These are phyloP conservation scores for Metopolophium dirhodum DNA, from an alignment of 1,140 invertebrate species.

Conservation along the genomic window DNA sequence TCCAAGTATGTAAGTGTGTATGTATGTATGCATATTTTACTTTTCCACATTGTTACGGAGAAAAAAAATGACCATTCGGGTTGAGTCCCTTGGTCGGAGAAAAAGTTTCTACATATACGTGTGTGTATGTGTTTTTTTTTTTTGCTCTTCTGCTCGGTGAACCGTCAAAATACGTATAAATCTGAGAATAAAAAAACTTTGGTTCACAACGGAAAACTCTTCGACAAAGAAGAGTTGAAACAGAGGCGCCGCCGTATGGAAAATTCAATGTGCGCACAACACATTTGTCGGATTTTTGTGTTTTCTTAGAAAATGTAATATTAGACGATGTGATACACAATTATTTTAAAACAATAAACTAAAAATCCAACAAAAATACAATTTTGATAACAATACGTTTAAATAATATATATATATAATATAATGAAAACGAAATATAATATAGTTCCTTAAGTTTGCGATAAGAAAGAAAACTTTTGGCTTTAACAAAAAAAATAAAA, in stretches of 20 bases:
- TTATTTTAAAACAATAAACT: neutral
- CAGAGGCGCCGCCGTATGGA: neutral
- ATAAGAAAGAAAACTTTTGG: neutral
- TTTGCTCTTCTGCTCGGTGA: conserved; percentile 12
- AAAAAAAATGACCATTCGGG: conserved; percentile 16
- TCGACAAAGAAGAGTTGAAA: neutral
- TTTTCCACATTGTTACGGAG: neutral
- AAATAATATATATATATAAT: no score
- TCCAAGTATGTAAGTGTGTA: neutral
- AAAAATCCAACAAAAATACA: neutral
- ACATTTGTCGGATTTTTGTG: neutral
- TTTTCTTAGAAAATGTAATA: neutral
- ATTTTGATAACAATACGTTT: neutral
- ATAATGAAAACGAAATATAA: neutral
- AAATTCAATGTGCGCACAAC: neutral
- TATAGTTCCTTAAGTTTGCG: neutral
- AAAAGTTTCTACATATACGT: neutral
- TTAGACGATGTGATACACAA: neutral
- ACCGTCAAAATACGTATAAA: conserved; percentile 36
- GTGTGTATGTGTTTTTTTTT: neutral
- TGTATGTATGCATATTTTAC: conserved; percentile 28
- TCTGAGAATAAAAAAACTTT: conserved; percentile 25
- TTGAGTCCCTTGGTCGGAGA: neutral
- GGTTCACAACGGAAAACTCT: neutral
- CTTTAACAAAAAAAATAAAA: neutral